These are phyloP conservation scores for Leptopilina syphax DNA, from an alignment of 2,888 invertebrate genomes.

Conservation along the genomic window DNA sequence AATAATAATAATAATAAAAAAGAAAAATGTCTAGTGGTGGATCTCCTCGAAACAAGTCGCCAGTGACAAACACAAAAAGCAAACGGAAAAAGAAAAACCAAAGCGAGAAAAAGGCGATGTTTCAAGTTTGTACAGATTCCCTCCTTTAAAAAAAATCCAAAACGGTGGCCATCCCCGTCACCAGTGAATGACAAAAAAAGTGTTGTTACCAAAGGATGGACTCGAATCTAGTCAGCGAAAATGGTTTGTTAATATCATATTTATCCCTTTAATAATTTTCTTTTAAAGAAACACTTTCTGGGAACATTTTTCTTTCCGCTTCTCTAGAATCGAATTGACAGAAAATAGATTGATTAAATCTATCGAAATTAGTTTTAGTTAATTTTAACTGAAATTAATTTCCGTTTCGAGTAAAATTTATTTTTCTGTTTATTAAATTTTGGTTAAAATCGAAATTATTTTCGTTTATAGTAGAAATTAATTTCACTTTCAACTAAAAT, in stretches of 20 bases:
- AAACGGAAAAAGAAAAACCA: background rate
- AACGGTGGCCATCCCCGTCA: constrained; percentile 47
- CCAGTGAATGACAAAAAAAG: constrained; percentile 21
- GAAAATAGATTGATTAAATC: no score
- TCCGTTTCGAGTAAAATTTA: no score
- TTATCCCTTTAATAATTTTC: background rate
- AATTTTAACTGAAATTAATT: no score
- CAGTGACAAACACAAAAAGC: background rate
- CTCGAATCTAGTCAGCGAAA: constrained; percentile 31
- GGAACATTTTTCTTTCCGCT: constrained; percentile 4
- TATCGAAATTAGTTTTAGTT: no score
- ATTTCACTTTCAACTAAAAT: background rate
- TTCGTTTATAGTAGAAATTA: no score
- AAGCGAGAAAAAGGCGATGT: background rate
- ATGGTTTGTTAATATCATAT: constrained; percentile 8
- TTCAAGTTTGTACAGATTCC: constrained; percentile 57
- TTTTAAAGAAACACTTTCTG: background rate
- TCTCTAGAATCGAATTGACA: background rate
- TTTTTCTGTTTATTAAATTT: no score
- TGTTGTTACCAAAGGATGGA: constrained; percentile 8
- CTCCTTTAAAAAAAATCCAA: constrained; percentile 40
- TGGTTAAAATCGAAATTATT: no score
- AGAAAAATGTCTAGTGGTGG: constrained; percentile 46
- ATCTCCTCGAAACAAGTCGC: constrained; percentile 3
- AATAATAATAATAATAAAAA: no score